phyloP scores from a whole-genome alignment of 2,888 invertebrate genomes.

The Drosophila quasianomalipes region DNA sequence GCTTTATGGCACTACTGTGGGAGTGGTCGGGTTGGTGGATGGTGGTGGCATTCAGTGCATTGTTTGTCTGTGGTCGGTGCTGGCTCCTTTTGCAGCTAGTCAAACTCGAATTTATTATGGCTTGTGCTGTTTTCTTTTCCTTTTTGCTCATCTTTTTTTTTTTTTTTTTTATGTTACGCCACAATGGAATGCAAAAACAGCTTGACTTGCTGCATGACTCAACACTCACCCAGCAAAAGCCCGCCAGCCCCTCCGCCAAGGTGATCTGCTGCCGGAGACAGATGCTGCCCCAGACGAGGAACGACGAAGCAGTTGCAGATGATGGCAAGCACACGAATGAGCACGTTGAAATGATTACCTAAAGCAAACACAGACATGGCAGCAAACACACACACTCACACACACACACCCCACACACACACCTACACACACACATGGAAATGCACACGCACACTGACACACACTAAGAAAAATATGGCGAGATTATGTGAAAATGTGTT shows the following conservation, averaged over 20 bases:
- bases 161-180: slow-evolving; percentile 9
- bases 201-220: slow-evolving; percentile 59
- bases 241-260: slow-evolving; percentile 4
- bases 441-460: background rate
- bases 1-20: slow-evolving; percentile 2
- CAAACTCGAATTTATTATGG: slow-evolving; percentile 56
- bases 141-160: background rate
- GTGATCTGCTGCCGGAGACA: slow-evolving; percentile 39
- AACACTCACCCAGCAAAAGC: background rate
- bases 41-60: slow-evolving; percentile 17
- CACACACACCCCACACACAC: slow-evolving; percentile 8
- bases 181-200: slow-evolving; percentile 35
- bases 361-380: slow-evolving; percentile 78
- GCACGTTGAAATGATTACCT: slow-evolving; percentile 77
- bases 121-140: slow-evolving; percentile 26
- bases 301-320: slow-evolving; percentile 13
- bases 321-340: slow-evolving; percentile 35
- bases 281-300: slow-evolving; percentile 29
- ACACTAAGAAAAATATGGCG: background rate
- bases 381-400: slow-evolving; percentile 59
- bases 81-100: slow-evolving; percentile 27
- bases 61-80: slow-evolving; percentile 1
- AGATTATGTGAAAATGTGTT: background rate
- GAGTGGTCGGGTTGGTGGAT: background rate
- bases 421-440: slow-evolving; percentile 9